Base-by-base conservation (phyloP, 2,888 invertebrate genomes). In the Synergus japonicus region DNA sequence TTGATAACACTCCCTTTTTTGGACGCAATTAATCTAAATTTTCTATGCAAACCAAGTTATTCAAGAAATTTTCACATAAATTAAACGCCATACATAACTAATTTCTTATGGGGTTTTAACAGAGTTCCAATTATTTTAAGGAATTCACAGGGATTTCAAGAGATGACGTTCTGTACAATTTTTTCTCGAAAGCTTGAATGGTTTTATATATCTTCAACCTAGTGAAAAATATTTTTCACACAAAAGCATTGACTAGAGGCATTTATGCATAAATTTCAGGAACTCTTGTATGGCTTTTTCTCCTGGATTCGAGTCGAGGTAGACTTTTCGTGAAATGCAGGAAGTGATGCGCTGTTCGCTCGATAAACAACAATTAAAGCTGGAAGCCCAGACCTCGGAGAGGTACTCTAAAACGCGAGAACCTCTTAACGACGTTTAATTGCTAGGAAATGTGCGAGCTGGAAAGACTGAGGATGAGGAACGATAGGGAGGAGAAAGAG, bases 401-500 rank as follows among this genome's bases (percentile, higher is more conserved):
- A 22, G 58, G n/a, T 54, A 83, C 78, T 86, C 83, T 84, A 83
- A 87, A 86, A 86, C 85, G 86, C 82, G 84, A 84, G 83, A 85
- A 84, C 85, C 88, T 87, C 86, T 88, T 86, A 88, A 87, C 84
- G 85, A 82, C 84, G 87, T 85, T 88, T 89, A 88, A 87, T 89
- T 87, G 87, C 86, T 85, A 80, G 73, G 80, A 81, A 83, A 85
- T 80, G 77, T 78, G 78, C 80, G 81, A 76, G 82, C 46, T 78
- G 76, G 81, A 79, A 81, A 79, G 82, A 78, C 76, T 76, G 79
- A 78, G 76, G 84, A 80, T 73, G 29, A 58, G 73, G 78, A 60
- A 76, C 44, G 63, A 66, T 22, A 73, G 76, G 44, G 77, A 54
- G 43, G 63, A 77, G 76, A 76, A 63, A 46, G 78, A 43, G 66